phyloP scores from a whole-genome alignment of 2,113 vertebrate genomes.

The Amia ocellicauda region DNA sequence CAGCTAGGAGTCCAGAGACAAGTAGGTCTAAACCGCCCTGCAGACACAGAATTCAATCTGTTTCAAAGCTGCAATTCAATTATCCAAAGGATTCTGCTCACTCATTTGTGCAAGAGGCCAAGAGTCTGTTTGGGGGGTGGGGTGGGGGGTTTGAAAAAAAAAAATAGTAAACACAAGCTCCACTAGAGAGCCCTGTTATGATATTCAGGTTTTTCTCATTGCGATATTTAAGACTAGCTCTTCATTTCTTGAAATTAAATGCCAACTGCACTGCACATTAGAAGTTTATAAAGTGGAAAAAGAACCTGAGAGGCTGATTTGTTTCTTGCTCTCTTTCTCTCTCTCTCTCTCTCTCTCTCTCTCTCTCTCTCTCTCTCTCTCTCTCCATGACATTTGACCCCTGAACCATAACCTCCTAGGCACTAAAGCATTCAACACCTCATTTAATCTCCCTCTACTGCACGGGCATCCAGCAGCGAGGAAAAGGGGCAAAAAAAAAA shows the following conservation, averaged over 20 bases:
- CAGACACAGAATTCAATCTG: slow-evolving; percentile 71
- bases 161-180: slow-evolving; percentile 37
- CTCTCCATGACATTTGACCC: slow-evolving; percentile 55
- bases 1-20: slow-evolving; percentile 57
- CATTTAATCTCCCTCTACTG: slow-evolving; percentile 60
- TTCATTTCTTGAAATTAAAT: slow-evolving; percentile 41
- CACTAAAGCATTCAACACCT: slow-evolving; percentile 65
- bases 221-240: slow-evolving; percentile 29
- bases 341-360: slow-evolving; percentile 17
- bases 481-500: slow-evolving; percentile 57
- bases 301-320: slow-evolving; percentile 33
- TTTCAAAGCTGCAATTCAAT: slow-evolving; percentile 72
- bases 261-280: slow-evolving; percentile 33
- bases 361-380: slow-evolving; percentile 23
- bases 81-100: slow-evolving; percentile 59
- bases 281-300: slow-evolving; percentile 22
- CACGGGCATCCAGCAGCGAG: slow-evolving; percentile 38
- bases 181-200: slow-evolving; percentile 10
- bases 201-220: slow-evolving; percentile 28
- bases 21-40: slow-evolving; percentile 47
- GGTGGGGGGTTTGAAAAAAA: slow-evolving; percentile 17
- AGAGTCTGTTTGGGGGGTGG: slow-evolving; percentile 21
- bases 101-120: slow-evolving; percentile 46
- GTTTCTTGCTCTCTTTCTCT: slow-evolving; percentile 24
- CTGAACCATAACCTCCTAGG: slow-evolving; percentile 62